Evolutionary conservation across 2,797 vertebrate genomes (phyloP).

Genomic region (Mallotus villosus): DNA sequence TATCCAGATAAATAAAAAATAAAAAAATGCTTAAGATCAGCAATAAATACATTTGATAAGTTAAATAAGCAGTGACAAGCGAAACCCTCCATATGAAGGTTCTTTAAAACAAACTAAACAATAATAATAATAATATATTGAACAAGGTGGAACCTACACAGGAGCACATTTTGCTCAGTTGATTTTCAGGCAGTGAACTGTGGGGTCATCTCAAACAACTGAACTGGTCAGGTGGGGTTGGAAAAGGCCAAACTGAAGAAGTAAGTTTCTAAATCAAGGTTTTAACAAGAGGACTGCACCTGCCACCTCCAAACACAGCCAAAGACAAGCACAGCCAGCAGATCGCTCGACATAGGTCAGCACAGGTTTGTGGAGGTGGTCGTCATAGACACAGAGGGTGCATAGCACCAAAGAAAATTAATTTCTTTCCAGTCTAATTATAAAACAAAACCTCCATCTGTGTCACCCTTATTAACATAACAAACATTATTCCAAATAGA

Average conservation of each 20-base stretch:
- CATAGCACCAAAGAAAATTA: conserved; percentile 76
- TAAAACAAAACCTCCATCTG: conserved; percentile 3
- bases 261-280: conserved; percentile 13
- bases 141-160: conserved; percentile 37
- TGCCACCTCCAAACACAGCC: conserved; percentile 25
- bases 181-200: conserved; percentile 75
- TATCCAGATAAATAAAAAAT: conserved; percentile 94
- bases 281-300: conserved; percentile 4
- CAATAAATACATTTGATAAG: conserved; percentile 97
- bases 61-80: conserved; percentile 93
- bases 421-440: conserved; percentile 34
- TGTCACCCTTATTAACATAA: not conserved
- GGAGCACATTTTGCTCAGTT: conserved; percentile 73
- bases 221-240: not conserved
- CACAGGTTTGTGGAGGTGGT: conserved; percentile 65
- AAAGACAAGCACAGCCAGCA: conserved; percentile 21
- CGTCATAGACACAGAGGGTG: conserved; percentile 47
- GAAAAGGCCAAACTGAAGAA: not conserved
- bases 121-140: conserved; percentile 45
- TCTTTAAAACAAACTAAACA: conserved; percentile 56
- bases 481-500: not conserved
- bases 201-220: conserved; percentile 24
- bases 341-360: conserved; percentile 56
- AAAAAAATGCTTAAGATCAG: conserved; percentile 86
- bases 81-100: conserved; percentile 79